phyloP scores from a whole-genome alignment of 2,888 invertebrate genomes.

The Tachina grossa region DNA sequence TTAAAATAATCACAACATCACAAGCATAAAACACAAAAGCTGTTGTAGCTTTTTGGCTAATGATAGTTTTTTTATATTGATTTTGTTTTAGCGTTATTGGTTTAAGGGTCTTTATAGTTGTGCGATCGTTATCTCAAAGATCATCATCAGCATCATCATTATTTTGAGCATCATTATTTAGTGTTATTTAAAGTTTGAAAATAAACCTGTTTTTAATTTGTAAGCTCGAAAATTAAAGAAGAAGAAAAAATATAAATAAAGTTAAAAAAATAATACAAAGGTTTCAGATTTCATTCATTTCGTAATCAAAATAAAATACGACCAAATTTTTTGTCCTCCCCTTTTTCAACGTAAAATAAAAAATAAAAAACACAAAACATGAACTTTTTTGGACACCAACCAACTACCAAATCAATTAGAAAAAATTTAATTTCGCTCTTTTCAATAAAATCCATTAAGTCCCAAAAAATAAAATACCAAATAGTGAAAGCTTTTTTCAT shows the following conservation, averaged over 20 bases:
- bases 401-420: conserved; percentile 16
- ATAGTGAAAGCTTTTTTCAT: conserved; percentile 53
- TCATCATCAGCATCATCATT: conserved; percentile 29
- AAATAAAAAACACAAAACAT: conserved; percentile 42
- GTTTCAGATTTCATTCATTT: conserved; percentile 68
- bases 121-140: conserved; percentile 54
- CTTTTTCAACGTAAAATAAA: conserved; percentile 41
- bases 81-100: conserved; percentile 55
- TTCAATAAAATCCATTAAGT: conserved; percentile 8
- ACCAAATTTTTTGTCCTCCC: conserved; percentile 44
- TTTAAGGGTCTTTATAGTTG: conserved; percentile 44
- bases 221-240: conserved; percentile 39
- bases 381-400: conserved; percentile 26
- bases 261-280: conserved; percentile 27
- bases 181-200: conserved; percentile 44
- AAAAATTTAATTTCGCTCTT: background rate
- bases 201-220: conserved; percentile 65
- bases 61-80: conserved; percentile 33
- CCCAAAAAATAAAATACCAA: background rate
- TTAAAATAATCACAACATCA: conserved; percentile 50
- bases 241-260: conserved; percentile 25
- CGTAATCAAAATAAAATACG: conserved; percentile 62
- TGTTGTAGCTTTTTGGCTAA: background rate
- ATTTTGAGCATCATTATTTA: conserved; percentile 27
- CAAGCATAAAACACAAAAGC: conserved; percentile 17